phyloP scores from a whole-genome alignment of 1,140 invertebrate genomes.

The Lepidurus couesii region DNA sequence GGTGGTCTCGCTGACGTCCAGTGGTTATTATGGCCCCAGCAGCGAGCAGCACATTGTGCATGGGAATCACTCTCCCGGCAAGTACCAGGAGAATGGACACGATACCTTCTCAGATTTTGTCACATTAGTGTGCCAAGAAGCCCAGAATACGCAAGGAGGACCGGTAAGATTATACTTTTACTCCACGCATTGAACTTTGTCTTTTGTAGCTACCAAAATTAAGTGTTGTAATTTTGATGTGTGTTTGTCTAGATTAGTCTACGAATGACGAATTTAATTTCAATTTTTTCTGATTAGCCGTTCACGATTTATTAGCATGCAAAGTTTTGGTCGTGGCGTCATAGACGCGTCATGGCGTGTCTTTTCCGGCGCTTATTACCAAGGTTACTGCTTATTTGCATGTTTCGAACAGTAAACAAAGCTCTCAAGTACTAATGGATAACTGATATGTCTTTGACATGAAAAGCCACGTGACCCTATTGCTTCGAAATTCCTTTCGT shows the following conservation, averaged over 20 bases:
- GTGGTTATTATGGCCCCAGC: slow-evolving; percentile 50
- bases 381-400: too few relatives aligned
- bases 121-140: slow-evolving; percentile 91
- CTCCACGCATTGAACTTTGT: slow-evolving; percentile 23
- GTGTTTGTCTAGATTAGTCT: neutral
- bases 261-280: too few relatives aligned
- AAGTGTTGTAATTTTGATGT: neutral
- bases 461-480: too few relatives aligned
- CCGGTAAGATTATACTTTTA: slow-evolving; percentile 15
- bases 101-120: slow-evolving; percentile 93
- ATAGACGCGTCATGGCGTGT: too few relatives aligned
- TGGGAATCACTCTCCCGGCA: slow-evolving; percentile 53
- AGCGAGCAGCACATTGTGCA: slow-evolving; percentile 33
- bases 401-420: too few relatives aligned
- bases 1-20: slow-evolving; percentile 60
- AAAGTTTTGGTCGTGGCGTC: too few relatives aligned
- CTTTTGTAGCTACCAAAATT: neutral
- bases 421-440: too few relatives aligned
- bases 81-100: slow-evolving; percentile 76
- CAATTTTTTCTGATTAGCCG: too few relatives aligned
- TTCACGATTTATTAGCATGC: too few relatives aligned
- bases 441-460: too few relatives aligned
- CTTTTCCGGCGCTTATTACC: too few relatives aligned
- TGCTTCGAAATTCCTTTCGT: too few relatives aligned
- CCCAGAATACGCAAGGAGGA: slow-evolving; percentile 70